These are phyloP conservation scores for Chionomys nivalis DNA, from an alignment of 2,113 vertebrate genomes.

Conservation along the genomic window DNA sequence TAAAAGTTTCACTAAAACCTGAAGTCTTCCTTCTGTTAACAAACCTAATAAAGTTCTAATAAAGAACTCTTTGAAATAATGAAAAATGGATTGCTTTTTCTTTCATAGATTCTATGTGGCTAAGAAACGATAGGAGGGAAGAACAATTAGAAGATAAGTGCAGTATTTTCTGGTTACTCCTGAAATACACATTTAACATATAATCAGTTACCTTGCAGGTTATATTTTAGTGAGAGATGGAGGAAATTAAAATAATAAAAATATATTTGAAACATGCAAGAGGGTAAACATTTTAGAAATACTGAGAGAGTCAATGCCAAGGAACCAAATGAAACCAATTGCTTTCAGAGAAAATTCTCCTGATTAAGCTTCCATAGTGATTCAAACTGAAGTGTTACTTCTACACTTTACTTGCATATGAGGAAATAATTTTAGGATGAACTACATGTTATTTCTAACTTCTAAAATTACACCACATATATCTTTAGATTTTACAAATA, in stretches of 20 bases:
- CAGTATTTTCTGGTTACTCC: neutral
- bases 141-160: neutral
- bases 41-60: too few species aligned
- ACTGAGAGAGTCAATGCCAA: neutral
- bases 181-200: conserved; percentile 20
- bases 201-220: neutral
- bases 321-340: neutral
- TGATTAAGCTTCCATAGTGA: conserved; percentile 10
- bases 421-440: neutral
- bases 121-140: neutral
- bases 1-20: conserved; percentile 54
- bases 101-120: neutral
- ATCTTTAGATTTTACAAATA: conserved; percentile 13
- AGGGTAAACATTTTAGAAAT: neutral
- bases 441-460: neutral
- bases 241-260: neutral
- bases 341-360: neutral
- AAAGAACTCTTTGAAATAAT: neutral
- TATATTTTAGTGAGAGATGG: neutral
- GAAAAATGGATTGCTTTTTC: neutral
- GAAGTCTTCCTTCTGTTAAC: neutral
- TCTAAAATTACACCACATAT: conserved; percentile 26
- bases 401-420: neutral
- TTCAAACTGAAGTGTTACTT: conserved; percentile 9
- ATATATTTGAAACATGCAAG: neutral